Percentiles rank a stretch among this genome's conserved stretches.
These are phyloP conservation scores for Carollia perspicillata DNA, from an alignment of 2,113 vertebrate species.

Conservation along the genomic window DNA sequence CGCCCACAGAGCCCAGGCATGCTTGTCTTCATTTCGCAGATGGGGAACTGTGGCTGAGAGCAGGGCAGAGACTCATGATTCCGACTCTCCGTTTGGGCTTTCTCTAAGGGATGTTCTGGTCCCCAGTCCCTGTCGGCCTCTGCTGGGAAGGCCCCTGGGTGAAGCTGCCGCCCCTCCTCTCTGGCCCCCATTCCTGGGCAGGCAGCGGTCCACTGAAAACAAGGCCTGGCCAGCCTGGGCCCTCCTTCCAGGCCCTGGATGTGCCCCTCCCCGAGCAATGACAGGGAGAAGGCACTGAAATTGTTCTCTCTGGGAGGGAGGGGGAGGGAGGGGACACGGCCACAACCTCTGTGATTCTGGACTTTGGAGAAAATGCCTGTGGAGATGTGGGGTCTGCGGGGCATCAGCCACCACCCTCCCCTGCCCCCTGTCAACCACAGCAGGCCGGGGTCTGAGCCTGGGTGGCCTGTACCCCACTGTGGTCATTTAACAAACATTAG, in stretches of 20 bases:
- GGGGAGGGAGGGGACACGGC: background rate
- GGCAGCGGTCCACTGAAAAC: background rate
- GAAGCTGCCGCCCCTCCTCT: too few relatives aligned
- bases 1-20: background rate
- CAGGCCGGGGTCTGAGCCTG: background rate
- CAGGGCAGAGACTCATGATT: accelerated
- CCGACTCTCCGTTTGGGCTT: background rate
- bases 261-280: background rate
- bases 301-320: background rate
- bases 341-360: background rate
- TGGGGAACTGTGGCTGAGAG: background rate
- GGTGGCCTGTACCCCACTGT: background rate
- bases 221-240: background rate
- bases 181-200: background rate
- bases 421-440: background rate
- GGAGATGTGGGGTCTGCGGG: accelerated
- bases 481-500: accelerated
- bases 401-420: accelerated
- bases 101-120: background rate
- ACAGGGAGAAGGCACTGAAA: accelerated
- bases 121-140: background rate
- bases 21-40: background rate
- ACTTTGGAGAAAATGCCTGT: background rate
- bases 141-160: background rate
- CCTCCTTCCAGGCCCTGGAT: background rate